Evolutionary conservation across 2,113 vertebrate genomes (phyloP), one percentile per base, ranked within the genome.

Genomic region (Hirundichthys speculiger): DNA sequence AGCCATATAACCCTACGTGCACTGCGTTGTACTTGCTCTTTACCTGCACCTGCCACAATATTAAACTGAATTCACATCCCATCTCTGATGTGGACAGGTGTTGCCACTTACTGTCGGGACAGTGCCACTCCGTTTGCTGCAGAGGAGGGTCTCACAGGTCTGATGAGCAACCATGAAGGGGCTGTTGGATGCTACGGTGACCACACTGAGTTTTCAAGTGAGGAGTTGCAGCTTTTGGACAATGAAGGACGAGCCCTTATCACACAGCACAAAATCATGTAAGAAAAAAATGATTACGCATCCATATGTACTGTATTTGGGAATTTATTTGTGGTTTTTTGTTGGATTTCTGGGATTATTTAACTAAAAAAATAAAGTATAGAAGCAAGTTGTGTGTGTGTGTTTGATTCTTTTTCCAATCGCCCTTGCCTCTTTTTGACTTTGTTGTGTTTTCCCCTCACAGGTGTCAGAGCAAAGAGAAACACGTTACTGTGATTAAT

Each of bases 81-180:
- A 13, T 69, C 13, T 2, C 46, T 70, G 9, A 14, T 64, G 8
- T 67, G 14, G 45, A 52, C 64, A 95, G 95, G 95, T 3, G 95
- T 96, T 18, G 94, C 94, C 12, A 96, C 94, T 2, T 96, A 94
- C 87, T 97, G 95, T 80, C 95, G 93, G 65, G 90, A 93, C 48
- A 75, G 69, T 1, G 89, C 91, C 61, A 94, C 92, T 12, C 95
- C 95, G 1, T 81, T 89, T 56, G 92, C 94, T 47, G 95, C 95
- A 25, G 95, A 96, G 86, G 95, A 97, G 80, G 95, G 95, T 68
- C 90, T 96, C 61, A 93, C 93, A 1, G 94, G 95, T 53, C 79
- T 95, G 20, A 74, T 96, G 65, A 89, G 85, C 67, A 92, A 51
- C 78, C 89, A 91, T 16, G 84, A 87, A 56, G 91, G 90, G 4